Evolutionary conservation across 2,888 invertebrate genomes (phyloP).

Genomic region (Xylophagus ater): DNA sequence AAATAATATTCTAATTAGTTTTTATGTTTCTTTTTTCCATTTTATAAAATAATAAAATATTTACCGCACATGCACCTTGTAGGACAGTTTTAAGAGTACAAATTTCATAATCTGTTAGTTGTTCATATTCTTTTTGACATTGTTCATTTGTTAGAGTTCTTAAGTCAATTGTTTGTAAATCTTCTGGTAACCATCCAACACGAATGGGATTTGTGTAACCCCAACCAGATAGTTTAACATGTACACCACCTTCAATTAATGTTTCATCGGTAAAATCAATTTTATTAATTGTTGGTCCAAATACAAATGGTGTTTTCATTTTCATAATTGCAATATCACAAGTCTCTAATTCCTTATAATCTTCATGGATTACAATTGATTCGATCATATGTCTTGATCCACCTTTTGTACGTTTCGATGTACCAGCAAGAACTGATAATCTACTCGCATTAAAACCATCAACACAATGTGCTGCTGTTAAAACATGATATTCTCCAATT

Average conservation of each 20-base stretch:
- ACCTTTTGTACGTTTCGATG: slow-evolving; percentile 17
- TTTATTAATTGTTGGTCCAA: slow-evolving; percentile 31
- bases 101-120: slow-evolving; percentile 31
- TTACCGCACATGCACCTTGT: slow-evolving; percentile 31
- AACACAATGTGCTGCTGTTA: slow-evolving; percentile 38
- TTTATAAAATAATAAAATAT: background rate
- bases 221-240: slow-evolving; percentile 32
- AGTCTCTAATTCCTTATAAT: slow-evolving; percentile 30
- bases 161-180: slow-evolving; percentile 29
- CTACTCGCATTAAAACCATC: slow-evolving; percentile 28
- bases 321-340: slow-evolving; percentile 35
- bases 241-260: slow-evolving; percentile 26
- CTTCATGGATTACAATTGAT: slow-evolving; percentile 30
- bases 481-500: slow-evolving; percentile 29
- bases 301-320: slow-evolving; percentile 27
- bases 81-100: slow-evolving; percentile 28
- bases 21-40: background rate
- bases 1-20: slow-evolving; percentile 2
- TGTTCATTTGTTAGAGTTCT: slow-evolving; percentile 29
- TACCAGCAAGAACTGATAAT: slow-evolving; percentile 21
- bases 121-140: slow-evolving; percentile 27
- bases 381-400: slow-evolving; percentile 28
- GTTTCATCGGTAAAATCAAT: slow-evolving; percentile 33
- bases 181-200: slow-evolving; percentile 23
- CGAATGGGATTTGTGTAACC: slow-evolving; percentile 33